phyloP scores from a whole-genome alignment of 1,140 invertebrate species.

The Zaprionus davidi region DNA sequence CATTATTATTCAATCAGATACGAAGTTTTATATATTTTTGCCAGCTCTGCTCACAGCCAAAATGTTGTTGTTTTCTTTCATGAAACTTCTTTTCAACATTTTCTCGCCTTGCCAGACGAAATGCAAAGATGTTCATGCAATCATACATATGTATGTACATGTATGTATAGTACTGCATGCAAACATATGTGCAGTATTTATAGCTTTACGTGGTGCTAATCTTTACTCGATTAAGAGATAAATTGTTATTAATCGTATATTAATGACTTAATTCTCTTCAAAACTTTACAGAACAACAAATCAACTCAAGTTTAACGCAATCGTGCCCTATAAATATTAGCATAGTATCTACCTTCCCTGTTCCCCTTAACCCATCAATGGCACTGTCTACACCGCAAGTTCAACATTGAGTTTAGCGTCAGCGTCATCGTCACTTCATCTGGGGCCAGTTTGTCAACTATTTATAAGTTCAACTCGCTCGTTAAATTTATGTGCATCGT shows the following conservation, averaged over 20 bases:
- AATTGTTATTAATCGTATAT: too few species aligned
- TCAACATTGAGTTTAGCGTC: neutral
- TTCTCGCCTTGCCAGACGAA: constrained; percentile 28
- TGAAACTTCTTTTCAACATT: constrained; percentile 1
- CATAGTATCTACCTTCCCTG: too few species aligned
- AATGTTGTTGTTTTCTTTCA: constrained; percentile 20
- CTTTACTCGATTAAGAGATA: too few species aligned
- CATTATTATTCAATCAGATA: constrained; percentile 83
- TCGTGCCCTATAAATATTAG: too few species aligned
- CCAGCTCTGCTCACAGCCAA: neutral
- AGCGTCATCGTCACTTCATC: constrained; percentile 56
- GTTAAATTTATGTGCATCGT: constrained; percentile 76
- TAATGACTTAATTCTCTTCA: too few species aligned
- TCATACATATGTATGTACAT: constrained; percentile 3
- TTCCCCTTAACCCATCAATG: too few species aligned
- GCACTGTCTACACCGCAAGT: too few species aligned
- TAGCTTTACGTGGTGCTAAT: too few species aligned
- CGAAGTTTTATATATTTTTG: constrained; percentile 64
- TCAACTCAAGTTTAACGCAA: too few species aligned
- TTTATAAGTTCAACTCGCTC: constrained; percentile 72
- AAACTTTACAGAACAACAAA: too few species aligned
- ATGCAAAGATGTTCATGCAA: neutral
- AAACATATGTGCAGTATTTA: neutral
- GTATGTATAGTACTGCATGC: neutral
- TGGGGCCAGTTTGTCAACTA: constrained; percentile 63